phyloP scores from a whole-genome alignment of 2,888 invertebrate genomes.

The Nomada ruficornis region DNA sequence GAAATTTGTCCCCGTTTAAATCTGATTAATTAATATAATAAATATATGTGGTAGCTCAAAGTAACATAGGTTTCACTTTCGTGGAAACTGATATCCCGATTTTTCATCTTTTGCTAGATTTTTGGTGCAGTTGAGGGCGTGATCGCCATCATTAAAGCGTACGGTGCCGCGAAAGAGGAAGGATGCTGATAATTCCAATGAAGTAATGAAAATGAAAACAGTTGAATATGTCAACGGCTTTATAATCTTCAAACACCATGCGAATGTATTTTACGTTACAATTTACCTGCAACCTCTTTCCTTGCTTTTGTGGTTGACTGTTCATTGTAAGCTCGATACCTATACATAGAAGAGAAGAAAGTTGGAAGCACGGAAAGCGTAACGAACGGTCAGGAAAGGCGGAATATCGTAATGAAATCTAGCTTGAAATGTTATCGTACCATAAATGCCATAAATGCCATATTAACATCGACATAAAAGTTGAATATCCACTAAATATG shows the following conservation, averaged over 20 bases:
- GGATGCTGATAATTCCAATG: slow-evolving; percentile 39
- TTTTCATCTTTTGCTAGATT: slow-evolving; percentile 57
- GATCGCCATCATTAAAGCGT: slow-evolving; percentile 63
- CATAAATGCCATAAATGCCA: no score
- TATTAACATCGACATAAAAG: neutral
- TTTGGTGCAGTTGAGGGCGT: slow-evolving; percentile 67
- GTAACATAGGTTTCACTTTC: no score
- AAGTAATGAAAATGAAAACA: neutral
- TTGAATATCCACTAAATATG: neutral
- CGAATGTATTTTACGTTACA: neutral
- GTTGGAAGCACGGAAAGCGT: no score
- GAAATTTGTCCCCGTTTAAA: neutral
- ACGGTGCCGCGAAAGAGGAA: slow-evolving; percentile 27
- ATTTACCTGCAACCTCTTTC: neutral
- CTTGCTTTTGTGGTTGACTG: neutral
- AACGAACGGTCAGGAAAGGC: no score
- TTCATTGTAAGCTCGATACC: no score
- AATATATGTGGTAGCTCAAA: neutral
- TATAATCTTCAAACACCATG: neutral
- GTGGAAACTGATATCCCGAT: neutral
- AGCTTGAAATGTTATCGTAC: no score
- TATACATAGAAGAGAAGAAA: no score
- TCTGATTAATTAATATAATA: neutral
- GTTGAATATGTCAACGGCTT: neutral
- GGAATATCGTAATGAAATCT: no score